These are phyloP conservation scores for Bilobella aurantiaca DNA, from an alignment of 1,140 invertebrate genomes.

Conservation along the genomic window DNA sequence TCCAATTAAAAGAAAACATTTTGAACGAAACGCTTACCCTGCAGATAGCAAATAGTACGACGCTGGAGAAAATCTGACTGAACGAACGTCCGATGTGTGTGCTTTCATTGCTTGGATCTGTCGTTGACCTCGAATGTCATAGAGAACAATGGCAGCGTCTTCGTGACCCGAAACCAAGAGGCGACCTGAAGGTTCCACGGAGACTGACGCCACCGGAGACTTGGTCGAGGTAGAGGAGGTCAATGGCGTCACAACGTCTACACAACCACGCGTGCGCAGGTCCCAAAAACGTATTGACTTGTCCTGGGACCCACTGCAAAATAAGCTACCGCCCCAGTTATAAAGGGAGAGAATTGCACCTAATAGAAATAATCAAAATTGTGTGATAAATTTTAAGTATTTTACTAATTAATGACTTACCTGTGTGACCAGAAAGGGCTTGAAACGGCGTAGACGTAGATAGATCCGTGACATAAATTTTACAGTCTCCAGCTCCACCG, in stretches of 20 bases:
- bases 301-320: slow-evolving; percentile 92
- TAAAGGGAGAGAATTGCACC: slow-evolving; percentile 89
- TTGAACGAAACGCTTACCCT: slow-evolving; percentile 43
- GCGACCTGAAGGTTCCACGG: slow-evolving; percentile 93
- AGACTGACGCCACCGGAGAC: slow-evolving; percentile 84
- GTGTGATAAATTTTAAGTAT: too few species aligned
- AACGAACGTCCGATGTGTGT: slow-evolving; percentile 87
- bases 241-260: slow-evolving; percentile 77
- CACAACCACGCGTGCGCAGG: slow-evolving; percentile 76
- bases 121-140: slow-evolving; percentile 84
- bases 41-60: slow-evolving; percentile 93
- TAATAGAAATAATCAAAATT: slow-evolving; percentile 36
- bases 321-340: slow-evolving; percentile 95
- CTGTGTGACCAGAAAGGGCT: slow-evolving; percentile 82
- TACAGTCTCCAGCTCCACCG: slow-evolving; percentile 91
- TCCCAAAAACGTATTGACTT: slow-evolving; percentile 96
- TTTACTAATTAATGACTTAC: too few species aligned
- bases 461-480: slow-evolving; percentile 96
- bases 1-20: not conserved
- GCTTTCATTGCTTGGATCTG: slow-evolving; percentile 90
- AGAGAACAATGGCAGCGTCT: slow-evolving; percentile 85
- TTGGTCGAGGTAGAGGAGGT: slow-evolving; percentile 52
- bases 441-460: slow-evolving; percentile 85
- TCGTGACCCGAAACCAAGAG: slow-evolving; percentile 92
- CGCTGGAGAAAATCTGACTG: slow-evolving; percentile 90